phyloP scores from a whole-genome alignment of 2,888 invertebrate genomes.

The Protodeltote pygarga region DNA sequence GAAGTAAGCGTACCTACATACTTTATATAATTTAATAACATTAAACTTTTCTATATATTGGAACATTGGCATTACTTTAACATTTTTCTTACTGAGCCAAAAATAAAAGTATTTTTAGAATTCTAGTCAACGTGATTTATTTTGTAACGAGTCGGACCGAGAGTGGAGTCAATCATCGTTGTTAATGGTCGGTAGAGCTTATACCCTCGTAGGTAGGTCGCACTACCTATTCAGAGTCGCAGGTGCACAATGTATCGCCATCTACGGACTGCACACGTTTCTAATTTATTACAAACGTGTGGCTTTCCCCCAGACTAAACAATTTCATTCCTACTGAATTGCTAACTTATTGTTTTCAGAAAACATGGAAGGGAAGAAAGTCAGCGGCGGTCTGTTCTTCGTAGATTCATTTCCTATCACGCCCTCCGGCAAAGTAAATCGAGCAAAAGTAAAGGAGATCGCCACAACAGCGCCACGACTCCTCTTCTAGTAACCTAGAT shows the following conservation, averaged over 20 bases:
- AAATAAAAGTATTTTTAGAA: neutral
- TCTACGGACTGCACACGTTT: conserved; percentile 18
- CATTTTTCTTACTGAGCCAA: no score
- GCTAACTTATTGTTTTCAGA: conserved; percentile 47
- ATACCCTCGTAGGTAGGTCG: neutral
- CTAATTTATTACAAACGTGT: conserved; percentile 22
- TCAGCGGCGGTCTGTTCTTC: conserved; percentile 60
- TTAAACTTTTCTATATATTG: no score
- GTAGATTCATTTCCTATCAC: conserved; percentile 57
- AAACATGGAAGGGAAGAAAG: conserved; percentile 51
- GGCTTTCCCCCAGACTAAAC: conserved; percentile 16
- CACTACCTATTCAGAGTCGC: conserved; percentile 13
- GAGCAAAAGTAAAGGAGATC: conserved; percentile 54
- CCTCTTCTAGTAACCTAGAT: conserved; percentile 27
- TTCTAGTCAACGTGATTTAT: conserved; percentile 1
- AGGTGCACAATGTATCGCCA: conserved; percentile 25
- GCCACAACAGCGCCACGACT: conserved; percentile 50
- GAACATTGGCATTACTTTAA: no score
- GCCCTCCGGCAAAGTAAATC: conserved; percentile 62
- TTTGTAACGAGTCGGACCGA: neutral
- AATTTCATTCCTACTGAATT: conserved; percentile 28
- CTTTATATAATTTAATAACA: no score
- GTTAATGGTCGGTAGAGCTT: conserved; percentile 8
- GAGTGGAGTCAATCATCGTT: conserved; percentile 14
- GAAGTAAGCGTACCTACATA: no score